Percentiles rank a stretch among this genome's conserved stretches.
These are phyloP conservation scores for Sylvicapra grimmia DNA, from an alignment of 2,113 vertebrate species.

Conservation along the genomic window DNA sequence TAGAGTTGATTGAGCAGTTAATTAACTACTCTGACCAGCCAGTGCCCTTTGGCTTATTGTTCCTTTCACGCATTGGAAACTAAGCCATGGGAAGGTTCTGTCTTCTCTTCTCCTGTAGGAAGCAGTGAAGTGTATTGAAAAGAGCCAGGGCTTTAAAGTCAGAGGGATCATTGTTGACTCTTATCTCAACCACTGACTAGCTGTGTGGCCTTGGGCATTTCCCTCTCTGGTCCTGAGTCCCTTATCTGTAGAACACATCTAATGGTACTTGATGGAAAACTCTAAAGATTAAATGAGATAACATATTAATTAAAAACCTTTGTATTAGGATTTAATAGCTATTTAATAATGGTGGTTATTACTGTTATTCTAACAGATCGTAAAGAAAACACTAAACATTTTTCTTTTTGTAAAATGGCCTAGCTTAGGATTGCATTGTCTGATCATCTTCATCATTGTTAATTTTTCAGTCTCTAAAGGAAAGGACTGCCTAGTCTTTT, in stretches of 20 bases:
- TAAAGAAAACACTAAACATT: not conserved
- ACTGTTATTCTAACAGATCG: not conserved
- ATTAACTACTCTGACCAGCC: conserved; percentile 42
- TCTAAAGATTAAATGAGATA: not conserved
- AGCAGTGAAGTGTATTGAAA: not conserved
- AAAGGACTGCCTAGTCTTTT: not conserved
- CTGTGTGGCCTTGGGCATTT: not conserved
- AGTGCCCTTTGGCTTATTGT: conserved; percentile 53
- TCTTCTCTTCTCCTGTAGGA: not conserved
- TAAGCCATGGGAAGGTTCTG: not conserved
- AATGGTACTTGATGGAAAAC: not conserved
- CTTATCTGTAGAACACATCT: conserved; percentile 38
- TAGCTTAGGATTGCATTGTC: not conserved
- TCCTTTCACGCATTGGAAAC: conserved; percentile 27
- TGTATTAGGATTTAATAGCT: not conserved
- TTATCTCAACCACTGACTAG: not conserved
- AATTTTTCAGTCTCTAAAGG: not conserved
- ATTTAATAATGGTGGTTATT: conserved; percentile 28
- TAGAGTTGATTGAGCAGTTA: conserved; percentile 47
- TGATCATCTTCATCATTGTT: not conserved
- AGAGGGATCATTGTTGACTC: not conserved
- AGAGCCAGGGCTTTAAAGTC: not conserved
- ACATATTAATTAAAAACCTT: not conserved
- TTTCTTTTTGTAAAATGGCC: conserved; percentile 8
- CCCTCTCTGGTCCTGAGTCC: not conserved